Evolutionary conservation across 2,113 vertebrate genomes (phyloP).

Genomic region (Barbus barbus): DNA sequence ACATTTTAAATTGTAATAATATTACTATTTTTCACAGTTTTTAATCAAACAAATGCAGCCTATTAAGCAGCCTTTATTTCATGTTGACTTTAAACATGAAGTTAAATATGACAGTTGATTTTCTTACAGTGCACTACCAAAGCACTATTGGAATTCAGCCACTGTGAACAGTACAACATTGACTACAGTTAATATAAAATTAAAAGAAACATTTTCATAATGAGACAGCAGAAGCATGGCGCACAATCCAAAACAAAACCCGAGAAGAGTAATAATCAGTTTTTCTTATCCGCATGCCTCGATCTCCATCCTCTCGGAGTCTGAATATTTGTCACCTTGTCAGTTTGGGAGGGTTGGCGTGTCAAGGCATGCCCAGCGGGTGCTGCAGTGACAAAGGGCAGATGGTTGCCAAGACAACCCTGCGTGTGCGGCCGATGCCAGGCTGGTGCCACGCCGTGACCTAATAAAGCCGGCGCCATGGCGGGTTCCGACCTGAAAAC

Average conservation of each 20-base stretch:
- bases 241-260: background rate
- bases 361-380: slow-evolving; percentile 71
- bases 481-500: slow-evolving; percentile 81
- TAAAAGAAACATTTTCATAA: background rate
- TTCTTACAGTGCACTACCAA: no score
- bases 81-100: background rate
- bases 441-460: slow-evolving; percentile 72
- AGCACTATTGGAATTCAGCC: background rate
- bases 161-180: background rate
- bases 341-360: slow-evolving; percentile 55
- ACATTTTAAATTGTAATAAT: no score
- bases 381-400: slow-evolving; percentile 71
- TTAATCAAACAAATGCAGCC: no score
- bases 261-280: no score
- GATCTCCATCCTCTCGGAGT: background rate
- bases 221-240: background rate
- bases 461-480: slow-evolving; percentile 78
- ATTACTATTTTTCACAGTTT: no score
- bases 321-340: slow-evolving; percentile 51
- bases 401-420: slow-evolving; percentile 78
- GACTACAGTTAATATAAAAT: background rate
- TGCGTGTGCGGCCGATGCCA: slow-evolving; percentile 72
- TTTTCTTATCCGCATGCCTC: background rate
- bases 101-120: background rate
- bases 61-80: no score